Evolutionary conservation across 2,888 invertebrate species (phyloP).

Genomic region (Agelastica alni): DNA sequence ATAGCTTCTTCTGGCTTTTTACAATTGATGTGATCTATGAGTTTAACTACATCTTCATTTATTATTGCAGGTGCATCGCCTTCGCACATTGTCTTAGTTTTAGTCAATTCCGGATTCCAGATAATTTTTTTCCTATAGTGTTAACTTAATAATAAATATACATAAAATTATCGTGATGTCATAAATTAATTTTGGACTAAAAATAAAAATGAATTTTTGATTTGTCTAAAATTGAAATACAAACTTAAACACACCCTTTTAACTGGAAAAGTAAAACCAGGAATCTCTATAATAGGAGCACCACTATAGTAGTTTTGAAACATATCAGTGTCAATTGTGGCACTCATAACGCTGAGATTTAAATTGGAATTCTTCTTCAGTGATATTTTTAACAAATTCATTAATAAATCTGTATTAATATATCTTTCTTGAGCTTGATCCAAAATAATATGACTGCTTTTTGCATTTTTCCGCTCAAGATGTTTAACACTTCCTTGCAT

Average conservation of each 20-base stretch:
- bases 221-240: no score
- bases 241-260: slow-evolving; percentile 51
- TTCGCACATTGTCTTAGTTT: slow-evolving; percentile 51
- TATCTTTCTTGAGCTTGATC: slow-evolving; percentile 78
- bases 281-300: slow-evolving; percentile 54
- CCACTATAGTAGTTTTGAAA: slow-evolving; percentile 61
- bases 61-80: slow-evolving; percentile 57
- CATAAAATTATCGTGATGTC: no score
- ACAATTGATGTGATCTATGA: slow-evolving; percentile 63
- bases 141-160: no score
- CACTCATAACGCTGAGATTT: slow-evolving; percentile 73
- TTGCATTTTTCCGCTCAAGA: no score
- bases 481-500: no score
- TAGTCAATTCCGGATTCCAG: slow-evolving; percentile 54
- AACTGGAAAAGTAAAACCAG: slow-evolving; percentile 65
- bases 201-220: no score
- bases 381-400: slow-evolving; percentile 62
- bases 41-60: slow-evolving; percentile 57
- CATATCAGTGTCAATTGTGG: slow-evolving; percentile 67
- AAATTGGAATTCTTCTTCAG: slow-evolving; percentile 61
- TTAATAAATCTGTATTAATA: slow-evolving; percentile 68
- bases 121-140: no score
- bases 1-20: slow-evolving; percentile 69
- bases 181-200: no score
- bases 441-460: slow-evolving; percentile 70